A percentile compares a stretch with the other conserved stretches of the same genome.
phyloP scores from a whole-genome alignment of 2,113 vertebrate genomes.

The Astur gentilis region DNA sequence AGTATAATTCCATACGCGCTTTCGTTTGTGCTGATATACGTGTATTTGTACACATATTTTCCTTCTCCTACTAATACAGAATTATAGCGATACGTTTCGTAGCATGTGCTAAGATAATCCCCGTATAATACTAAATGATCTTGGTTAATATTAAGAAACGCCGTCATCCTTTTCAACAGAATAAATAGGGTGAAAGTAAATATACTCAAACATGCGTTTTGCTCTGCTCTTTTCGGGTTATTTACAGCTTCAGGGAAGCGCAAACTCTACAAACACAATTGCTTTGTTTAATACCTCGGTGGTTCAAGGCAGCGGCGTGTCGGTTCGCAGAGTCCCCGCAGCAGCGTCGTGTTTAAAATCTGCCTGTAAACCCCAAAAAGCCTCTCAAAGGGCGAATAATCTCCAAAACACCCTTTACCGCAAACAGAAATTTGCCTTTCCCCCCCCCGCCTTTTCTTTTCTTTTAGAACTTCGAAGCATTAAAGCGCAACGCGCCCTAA shows the following conservation, averaged over 20 bases:
- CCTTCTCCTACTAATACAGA: neutral
- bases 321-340: neutral
- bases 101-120: neutral
- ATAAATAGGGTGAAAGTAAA: neutral
- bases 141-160: neutral
- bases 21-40: neutral
- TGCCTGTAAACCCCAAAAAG: neutral
- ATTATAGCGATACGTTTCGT: neutral
- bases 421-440: rapidly evolving
- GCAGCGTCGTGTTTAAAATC: neutral
- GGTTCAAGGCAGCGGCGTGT: neutral
- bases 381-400: neutral
- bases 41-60: neutral
- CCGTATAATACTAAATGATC: neutral
- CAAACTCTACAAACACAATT: rapidly evolving
- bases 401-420: rapidly evolving
- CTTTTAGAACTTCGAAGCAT: neutral
- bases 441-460: neutral
- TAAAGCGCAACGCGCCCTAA: rapidly evolving
- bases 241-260: neutral
- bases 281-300: neutral
- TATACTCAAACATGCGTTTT: rapidly evolving
- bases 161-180: neutral
- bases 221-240: neutral
- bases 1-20: neutral